Evolutionary conservation across 1,140 invertebrate genomes (phyloP).

Genomic region (Calosoma granatense): DNA sequence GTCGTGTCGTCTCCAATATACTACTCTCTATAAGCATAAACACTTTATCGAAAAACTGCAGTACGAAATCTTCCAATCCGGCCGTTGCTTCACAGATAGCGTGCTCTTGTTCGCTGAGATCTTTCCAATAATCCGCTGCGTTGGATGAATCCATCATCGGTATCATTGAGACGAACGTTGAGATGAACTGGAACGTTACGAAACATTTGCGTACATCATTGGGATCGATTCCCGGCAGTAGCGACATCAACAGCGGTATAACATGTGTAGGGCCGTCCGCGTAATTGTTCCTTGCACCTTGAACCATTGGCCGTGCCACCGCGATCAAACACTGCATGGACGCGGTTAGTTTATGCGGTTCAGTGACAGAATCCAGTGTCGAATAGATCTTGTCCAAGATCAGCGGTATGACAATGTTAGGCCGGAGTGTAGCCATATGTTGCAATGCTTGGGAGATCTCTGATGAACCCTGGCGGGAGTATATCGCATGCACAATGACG

Average conservation of each 20-base stretch:
- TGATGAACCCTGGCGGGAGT: slow-evolving; percentile 55
- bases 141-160: slow-evolving; percentile 77
- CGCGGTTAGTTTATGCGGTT: slow-evolving; percentile 74
- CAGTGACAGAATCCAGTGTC: slow-evolving; percentile 73
- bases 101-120: slow-evolving; percentile 67
- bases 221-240: slow-evolving; percentile 80
- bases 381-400: slow-evolving; percentile 69
- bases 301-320: slow-evolving; percentile 57
- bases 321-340: slow-evolving; percentile 67
- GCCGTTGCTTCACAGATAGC: slow-evolving; percentile 69
- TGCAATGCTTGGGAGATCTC: slow-evolving; percentile 61
- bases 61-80: slow-evolving; percentile 78
- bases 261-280: slow-evolving; percentile 71
- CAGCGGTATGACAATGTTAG: slow-evolving; percentile 72
- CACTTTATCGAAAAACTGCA: slow-evolving; percentile 74
- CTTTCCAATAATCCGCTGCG: slow-evolving; percentile 49
- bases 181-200: slow-evolving; percentile 68
- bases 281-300: slow-evolving; percentile 51
- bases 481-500: slow-evolving; percentile 52
- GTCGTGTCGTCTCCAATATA: slow-evolving; percentile 51
- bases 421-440: slow-evolving; percentile 65
- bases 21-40: slow-evolving; percentile 66
- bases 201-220: slow-evolving; percentile 82
- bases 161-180: slow-evolving; percentile 63
- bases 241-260: slow-evolving; percentile 65